A percentile compares a stretch with the other conserved stretches of the same genome.
phyloP scores from a whole-genome alignment of 2,113 vertebrate genomes.

The Hypocryptadius cinnamomeus region DNA sequence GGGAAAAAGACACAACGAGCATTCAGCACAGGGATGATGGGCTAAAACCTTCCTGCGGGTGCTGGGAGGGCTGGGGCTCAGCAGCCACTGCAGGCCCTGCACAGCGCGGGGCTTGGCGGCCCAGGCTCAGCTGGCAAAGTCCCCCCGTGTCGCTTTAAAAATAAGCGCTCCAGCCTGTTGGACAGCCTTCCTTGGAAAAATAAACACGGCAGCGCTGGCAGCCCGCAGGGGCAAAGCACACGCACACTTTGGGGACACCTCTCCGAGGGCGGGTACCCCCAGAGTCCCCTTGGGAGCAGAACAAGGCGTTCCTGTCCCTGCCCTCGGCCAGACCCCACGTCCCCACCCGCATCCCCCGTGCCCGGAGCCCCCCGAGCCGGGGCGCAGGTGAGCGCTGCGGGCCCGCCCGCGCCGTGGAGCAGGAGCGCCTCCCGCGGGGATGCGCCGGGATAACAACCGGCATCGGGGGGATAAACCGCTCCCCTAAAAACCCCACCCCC shows the following conservation, averaged over 20 bases:
- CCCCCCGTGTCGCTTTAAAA: neutral
- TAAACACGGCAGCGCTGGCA: neutral
- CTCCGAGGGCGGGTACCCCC: neutral
- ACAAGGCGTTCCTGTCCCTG: neutral
- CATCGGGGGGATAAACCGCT: neutral
- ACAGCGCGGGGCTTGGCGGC: neutral
- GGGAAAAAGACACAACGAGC: neutral
- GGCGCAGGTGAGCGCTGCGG: neutral
- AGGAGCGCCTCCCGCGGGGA: neutral
- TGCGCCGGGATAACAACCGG: neutral
- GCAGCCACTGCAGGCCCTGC: rapidly evolving
- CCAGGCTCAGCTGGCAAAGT: neutral
- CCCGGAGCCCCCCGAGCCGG: neutral
- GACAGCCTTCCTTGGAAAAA: neutral
- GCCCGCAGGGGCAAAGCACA: neutral
- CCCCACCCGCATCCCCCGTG: neutral
- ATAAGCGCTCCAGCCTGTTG: neutral
- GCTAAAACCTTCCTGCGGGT: neutral
- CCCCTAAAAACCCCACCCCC: neutral
- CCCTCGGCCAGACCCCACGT: neutral
- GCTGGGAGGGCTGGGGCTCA: neutral
- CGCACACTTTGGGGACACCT: neutral
- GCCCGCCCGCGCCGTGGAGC: neutral
- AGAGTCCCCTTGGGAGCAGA: neutral
- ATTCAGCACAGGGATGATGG: rapidly evolving